Evolutionary conservation across 2,113 vertebrate genomes (phyloP).

Genomic region (Forbesichthys papilliferus): DNA sequence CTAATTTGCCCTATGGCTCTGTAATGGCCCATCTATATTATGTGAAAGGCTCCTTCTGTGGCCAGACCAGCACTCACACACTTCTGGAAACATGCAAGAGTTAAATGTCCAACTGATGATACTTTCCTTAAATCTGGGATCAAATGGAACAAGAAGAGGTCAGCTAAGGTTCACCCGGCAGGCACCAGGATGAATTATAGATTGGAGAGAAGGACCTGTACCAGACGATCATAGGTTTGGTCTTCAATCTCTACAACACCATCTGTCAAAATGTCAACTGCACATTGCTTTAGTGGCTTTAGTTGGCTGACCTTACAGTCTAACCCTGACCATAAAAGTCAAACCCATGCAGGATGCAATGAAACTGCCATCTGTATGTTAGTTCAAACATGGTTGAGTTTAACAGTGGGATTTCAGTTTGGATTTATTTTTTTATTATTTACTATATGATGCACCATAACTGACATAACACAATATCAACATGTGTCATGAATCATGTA

Average conservation of each 20-base stretch:
- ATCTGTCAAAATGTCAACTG: too few species aligned
- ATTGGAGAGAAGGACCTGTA: too few species aligned
- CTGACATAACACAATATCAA: too few species aligned
- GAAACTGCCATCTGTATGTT: background rate
- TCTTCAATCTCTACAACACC: too few species aligned
- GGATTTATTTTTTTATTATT: too few species aligned
- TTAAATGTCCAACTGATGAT: slow-evolving; percentile 1
- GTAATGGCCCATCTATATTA: background rate
- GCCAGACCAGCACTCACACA: too few species aligned
- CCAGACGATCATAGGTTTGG: too few species aligned
- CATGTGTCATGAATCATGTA: too few species aligned
- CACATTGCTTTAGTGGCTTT: too few species aligned
- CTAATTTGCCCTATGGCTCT: background rate
- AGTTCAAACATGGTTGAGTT: background rate
- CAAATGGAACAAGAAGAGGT: background rate
- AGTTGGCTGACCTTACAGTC: too few species aligned
- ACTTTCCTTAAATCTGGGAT: slow-evolving; percentile 2
- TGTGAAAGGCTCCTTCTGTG: slow-evolving; percentile 1
- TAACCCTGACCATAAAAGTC: slow-evolving; percentile 7
- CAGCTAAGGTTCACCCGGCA: background rate
- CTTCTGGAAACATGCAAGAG: too few species aligned
- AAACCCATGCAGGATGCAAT: background rate
- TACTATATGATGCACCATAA: too few species aligned
- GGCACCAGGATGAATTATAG: background rate
- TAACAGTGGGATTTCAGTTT: background rate